phyloP scores from a whole-genome alignment of 2,888 invertebrate species.

The Melanophora roralis region DNA sequence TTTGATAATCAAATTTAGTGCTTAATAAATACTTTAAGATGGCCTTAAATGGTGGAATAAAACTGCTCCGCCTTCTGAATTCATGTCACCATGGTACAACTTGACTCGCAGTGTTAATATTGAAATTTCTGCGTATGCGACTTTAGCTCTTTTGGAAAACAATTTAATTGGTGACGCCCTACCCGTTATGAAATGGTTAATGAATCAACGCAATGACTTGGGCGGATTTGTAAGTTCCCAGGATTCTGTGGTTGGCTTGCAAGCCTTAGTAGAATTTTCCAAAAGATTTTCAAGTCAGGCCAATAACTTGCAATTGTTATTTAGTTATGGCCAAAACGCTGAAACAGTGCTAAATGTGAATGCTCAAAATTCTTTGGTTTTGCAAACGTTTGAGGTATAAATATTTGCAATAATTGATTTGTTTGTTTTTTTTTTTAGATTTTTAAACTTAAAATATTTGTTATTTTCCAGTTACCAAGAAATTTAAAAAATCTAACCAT shows the following conservation, averaged over 20 bases:
- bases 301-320: constrained; percentile 80
- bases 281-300: constrained; percentile 79
- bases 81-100: constrained; percentile 82
- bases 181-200: constrained; percentile 85
- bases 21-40: constrained; percentile 69
- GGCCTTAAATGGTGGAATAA: constrained; percentile 92
- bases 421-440: background rate
- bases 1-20: too few species aligned
- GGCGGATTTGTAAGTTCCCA: constrained; percentile 88
- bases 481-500: constrained; percentile 83
- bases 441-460: background rate
- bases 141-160: constrained; percentile 83
- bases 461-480: constrained; percentile 69
- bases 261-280: constrained; percentile 80
- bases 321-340: constrained; percentile 78
- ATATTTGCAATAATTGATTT: background rate
- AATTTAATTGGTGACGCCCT: constrained; percentile 75
- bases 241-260: constrained; percentile 86
- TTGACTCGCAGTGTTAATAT: constrained; percentile 84
- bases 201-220: constrained; percentile 81
- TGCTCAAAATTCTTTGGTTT: constrained; percentile 87
- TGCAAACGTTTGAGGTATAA: constrained; percentile 86
- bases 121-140: constrained; percentile 92
- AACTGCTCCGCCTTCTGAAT: constrained; percentile 78
- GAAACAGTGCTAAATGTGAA: constrained; percentile 82